These are phyloP conservation scores for Chloropsis cyanopogon DNA, from an alignment of 2,113 vertebrate genomes.

Conservation along the genomic window DNA sequence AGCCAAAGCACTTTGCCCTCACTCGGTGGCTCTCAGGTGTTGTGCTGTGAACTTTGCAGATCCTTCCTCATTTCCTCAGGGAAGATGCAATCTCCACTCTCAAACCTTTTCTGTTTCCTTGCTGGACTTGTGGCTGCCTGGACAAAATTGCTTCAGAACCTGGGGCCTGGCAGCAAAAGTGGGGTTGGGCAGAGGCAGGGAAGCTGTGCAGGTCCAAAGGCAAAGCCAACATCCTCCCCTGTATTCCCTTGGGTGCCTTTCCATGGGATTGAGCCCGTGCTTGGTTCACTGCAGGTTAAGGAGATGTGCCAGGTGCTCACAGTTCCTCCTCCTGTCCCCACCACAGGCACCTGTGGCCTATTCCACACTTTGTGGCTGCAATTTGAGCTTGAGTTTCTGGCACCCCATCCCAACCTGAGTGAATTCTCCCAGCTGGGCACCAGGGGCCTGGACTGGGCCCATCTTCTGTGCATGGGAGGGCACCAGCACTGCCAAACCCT, in stretches of 20 bases:
- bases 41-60: background rate
- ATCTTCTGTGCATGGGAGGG: fast-evolving
- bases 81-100: background rate
- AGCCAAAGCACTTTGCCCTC: background rate
- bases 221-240: background rate
- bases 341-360: background rate
- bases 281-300: background rate
- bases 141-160: background rate
- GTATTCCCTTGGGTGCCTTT: fast-evolving
- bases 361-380: background rate
- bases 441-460: background rate
- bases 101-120: background rate
- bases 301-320: background rate
- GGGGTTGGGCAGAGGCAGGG: background rate
- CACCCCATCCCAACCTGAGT: background rate
- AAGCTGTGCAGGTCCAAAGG: background rate
- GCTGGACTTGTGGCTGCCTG: background rate
- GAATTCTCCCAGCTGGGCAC: background rate
- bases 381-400: background rate
- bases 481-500: background rate
- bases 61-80: background rate
- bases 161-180: background rate
- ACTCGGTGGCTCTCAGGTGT: background rate
- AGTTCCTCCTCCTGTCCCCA: background rate
- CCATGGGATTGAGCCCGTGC: fast-evolving